These are phyloP conservation scores for Rhopalosiphum maidis DNA, from an alignment of 1,140 invertebrate species.

Conservation along the genomic window DNA sequence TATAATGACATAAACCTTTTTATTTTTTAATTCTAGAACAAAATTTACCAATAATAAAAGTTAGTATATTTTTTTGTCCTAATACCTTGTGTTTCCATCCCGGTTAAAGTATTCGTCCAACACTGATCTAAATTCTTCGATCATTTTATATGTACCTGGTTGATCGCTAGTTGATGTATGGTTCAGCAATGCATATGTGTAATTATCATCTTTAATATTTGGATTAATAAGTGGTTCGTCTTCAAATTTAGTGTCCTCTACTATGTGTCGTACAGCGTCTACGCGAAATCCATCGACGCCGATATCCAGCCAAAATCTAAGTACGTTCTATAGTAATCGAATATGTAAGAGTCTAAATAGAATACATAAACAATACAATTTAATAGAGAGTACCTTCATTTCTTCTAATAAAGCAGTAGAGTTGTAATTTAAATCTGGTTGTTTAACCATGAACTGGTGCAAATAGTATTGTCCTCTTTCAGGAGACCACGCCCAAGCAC, in stretches of 20 bases:
- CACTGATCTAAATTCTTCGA: conserved; percentile 70
- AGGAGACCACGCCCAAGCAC: conserved; percentile 74
- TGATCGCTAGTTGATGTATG: conserved; percentile 72
- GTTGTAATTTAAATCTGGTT: conserved; percentile 79
- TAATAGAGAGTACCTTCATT: conserved; percentile 66
- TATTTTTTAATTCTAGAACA: too few relatives aligned
- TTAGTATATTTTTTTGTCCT: background rate
- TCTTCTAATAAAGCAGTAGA: conserved; percentile 69
- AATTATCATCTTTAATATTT: conserved; percentile 58
- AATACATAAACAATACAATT: background rate
- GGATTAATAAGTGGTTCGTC: conserved; percentile 61
- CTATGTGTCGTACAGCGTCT: conserved; percentile 67
- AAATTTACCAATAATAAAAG: too few relatives aligned
- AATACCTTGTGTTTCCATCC: conserved; percentile 62
- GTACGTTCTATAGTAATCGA: conserved; percentile 62
- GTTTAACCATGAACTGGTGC: conserved; percentile 74
- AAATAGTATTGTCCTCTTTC: conserved; percentile 75
- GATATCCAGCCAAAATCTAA: conserved; percentile 71
- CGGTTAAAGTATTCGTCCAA: conserved; percentile 67
- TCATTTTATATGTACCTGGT: conserved; percentile 69
- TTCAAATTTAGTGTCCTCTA: conserved; percentile 63
- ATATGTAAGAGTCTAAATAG: background rate
- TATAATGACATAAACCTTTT: too few relatives aligned
- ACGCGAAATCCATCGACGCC: conserved; percentile 77
- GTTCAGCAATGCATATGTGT: conserved; percentile 64